Evolutionary conservation across 1,140 invertebrate species (phyloP).

Genomic region (Drosophila funebris): DNA sequence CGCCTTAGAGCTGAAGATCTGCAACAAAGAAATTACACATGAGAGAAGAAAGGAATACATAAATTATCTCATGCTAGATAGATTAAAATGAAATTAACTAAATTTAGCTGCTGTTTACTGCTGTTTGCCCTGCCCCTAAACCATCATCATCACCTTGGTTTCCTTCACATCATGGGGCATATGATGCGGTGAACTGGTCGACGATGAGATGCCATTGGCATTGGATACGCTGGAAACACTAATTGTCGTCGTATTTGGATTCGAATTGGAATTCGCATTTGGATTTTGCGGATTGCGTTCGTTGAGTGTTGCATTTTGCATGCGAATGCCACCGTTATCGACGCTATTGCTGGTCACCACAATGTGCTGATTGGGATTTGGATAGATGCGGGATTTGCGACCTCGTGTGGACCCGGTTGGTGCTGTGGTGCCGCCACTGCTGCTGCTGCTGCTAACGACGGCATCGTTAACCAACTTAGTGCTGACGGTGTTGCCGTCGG

Average conservation of each 20-base stretch:
- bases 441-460: conserved; percentile 70
- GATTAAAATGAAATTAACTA: neutral
- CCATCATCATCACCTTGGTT: conserved; percentile 64
- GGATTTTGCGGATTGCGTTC: conserved; percentile 53
- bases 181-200: conserved; percentile 81
- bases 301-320: conserved; percentile 70
- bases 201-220: conserved; percentile 70
- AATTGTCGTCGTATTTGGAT: conserved; percentile 10
- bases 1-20: conserved; percentile 99
- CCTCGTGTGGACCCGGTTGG: conserved; percentile 71
- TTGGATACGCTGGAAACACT: conserved; percentile 17
- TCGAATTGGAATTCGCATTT: conserved; percentile 5
- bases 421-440: conserved; percentile 33
- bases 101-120: neutral
- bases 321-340: conserved; percentile 75
- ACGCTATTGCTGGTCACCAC: conserved; percentile 80
- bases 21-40: conserved; percentile 73
- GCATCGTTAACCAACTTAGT: conserved; percentile 65
- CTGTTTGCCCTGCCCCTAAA: neutral
- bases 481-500: conserved; percentile 25
- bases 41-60: conserved; percentile 31
- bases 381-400: conserved; percentile 77
- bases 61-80: neutral
- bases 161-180: conserved; percentile 77
- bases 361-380: conserved; percentile 81